Percentiles rank a stretch among this genome's conserved stretches.
These are phyloP conservation scores for Corythornis madagascariensis DNA, from an alignment of 2,113 vertebrate species.

Conservation along the genomic window DNA sequence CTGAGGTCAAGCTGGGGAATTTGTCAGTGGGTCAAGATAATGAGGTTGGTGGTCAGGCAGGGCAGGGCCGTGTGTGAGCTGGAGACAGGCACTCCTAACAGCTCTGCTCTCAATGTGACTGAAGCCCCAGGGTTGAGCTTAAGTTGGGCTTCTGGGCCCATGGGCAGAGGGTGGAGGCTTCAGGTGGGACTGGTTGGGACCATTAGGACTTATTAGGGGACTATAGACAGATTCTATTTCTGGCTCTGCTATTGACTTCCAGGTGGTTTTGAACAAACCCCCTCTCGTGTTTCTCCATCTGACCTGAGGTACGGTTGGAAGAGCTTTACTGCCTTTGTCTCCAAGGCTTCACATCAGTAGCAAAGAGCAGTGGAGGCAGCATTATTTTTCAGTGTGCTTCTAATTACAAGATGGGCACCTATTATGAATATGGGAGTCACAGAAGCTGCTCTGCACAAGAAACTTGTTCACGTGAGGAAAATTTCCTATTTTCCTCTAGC, in stretches of 20 bases:
- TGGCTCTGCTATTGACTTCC: not conserved
- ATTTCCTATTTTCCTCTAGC: constrained; percentile 45
- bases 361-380: not conserved
- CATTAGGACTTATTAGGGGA: not conserved
- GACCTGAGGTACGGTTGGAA: not conserved
- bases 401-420: not conserved
- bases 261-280: not conserved
- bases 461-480: constrained; percentile 9
- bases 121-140: not conserved
- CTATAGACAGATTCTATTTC: not conserved
- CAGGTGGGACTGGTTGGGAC: not conserved
- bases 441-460: not conserved
- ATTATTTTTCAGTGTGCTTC: not conserved
- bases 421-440: not conserved
- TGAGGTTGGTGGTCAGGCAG: not conserved
- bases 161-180: not conserved
- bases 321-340: not conserved
- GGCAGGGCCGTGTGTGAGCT: not conserved
- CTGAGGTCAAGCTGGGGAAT: not conserved
- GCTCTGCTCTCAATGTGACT: not conserved
- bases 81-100: not conserved
- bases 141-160: not conserved
- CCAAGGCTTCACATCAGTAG: not conserved
- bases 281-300: not conserved
- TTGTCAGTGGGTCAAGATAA: not conserved